Base-by-base conservation (phyloP, 2,797 vertebrate species). In the Tokudaia tokunoshimensis region DNA sequence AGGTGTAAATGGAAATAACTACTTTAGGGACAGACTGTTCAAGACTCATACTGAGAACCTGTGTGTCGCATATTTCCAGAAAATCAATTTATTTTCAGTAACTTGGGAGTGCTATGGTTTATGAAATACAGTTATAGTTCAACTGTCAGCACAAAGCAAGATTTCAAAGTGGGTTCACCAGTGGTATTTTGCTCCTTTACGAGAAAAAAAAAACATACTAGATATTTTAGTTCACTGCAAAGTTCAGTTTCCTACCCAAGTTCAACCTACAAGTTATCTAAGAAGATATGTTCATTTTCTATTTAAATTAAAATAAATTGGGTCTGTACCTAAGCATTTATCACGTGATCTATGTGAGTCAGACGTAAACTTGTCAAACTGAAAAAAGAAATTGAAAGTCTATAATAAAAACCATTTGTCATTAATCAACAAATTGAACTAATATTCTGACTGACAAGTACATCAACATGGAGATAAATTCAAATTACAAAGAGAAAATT, bases 1-100 rank as follows among this genome's bases (percentile, higher is more conserved):
- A 93, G 94, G 97, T 98, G 96, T 97, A 99, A 99, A 98, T 97
- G 98, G 98, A 98, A 98, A 98, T 98, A 98, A 98, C 98, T 98
- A 96, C 98, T 99, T 99, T 99, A 98, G 98, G 98, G 98, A 98
- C 97, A 97, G 97, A 94, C 94, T 97, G 93, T 96, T 98, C 96
- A 96, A 96, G 97, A 97, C 97, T 97, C 94, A 97, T 98, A 98
- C 65, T 98, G 98, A 98, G 98, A 98, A 98, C 89, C 90, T 94
- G 86, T 80, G 96, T 97, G 98, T 97, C 80, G 0, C 98, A 98
- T 98, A 98, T 98, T 98, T 98, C 97, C 96, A 98, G 97, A 97
- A 98, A 98, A 98, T 98, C 98, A 98, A 97, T 98, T 98, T 98
- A 98, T 98, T 98, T 98, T 94, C 96, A 91, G 98, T 96, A 98